These are phyloP conservation scores for Micrasema longulum DNA, from an alignment of 1,140 invertebrate species.

Conservation along the genomic window DNA sequence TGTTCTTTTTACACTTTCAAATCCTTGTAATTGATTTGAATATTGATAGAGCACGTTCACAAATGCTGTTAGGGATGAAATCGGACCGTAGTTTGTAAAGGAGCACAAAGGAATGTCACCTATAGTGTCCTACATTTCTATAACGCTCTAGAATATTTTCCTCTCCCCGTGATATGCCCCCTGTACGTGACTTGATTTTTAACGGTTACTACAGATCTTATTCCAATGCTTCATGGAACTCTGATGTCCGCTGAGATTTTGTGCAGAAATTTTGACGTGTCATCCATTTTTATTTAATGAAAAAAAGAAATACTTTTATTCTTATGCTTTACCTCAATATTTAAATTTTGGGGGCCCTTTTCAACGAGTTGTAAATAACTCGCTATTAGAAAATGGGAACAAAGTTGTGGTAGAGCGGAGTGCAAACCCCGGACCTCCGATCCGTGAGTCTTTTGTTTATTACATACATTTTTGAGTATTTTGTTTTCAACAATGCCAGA, in stretches of 20 bases:
- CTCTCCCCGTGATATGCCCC: conserved; percentile 42
- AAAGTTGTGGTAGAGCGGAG: too few species aligned
- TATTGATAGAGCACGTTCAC: conserved; percentile 48
- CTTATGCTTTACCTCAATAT: too few species aligned
- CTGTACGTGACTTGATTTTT: conserved; percentile 45
- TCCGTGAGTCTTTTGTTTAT: too few species aligned
- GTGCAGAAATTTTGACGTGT: conserved; percentile 19
- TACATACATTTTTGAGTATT: too few species aligned
- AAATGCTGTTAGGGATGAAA: conserved; percentile 41
- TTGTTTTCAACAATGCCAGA: too few species aligned
- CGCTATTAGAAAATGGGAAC: too few species aligned
- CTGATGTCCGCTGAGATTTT: conserved; percentile 35
- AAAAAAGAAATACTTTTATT: too few species aligned
- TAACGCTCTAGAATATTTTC: conserved; percentile 32
- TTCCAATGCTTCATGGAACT: conserved; percentile 19
- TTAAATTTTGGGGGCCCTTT: too few species aligned
- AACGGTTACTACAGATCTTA: conserved; percentile 19
- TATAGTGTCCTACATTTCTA: conserved; percentile 5
- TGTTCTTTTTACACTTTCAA: not conserved
- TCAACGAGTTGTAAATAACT: too few species aligned
- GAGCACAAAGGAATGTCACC: conserved; percentile 22
- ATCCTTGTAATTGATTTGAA: conserved; percentile 41
- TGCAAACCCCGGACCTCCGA: too few species aligned
- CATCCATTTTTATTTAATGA: conserved; percentile 13
- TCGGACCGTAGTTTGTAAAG: conserved; percentile 45